Percentiles rank a stretch among this genome's conserved stretches.
phyloP scores from a whole-genome alignment of 2,113 vertebrate species.

The Nematolebias whitei region DNA sequence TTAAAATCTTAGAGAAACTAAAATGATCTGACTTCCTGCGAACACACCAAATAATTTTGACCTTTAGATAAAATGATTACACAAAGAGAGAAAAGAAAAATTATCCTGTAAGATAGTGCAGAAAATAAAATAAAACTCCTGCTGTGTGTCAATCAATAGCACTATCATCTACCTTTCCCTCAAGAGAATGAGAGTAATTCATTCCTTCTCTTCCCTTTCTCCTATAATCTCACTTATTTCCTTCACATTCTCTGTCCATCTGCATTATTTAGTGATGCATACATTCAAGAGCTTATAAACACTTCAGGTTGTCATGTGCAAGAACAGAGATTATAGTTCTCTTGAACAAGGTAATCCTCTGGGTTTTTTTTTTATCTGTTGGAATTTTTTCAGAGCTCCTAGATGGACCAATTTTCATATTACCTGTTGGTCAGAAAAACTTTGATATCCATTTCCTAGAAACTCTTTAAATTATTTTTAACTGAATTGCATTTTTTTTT shows the following conservation, averaged over 20 bases:
- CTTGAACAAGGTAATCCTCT: background rate
- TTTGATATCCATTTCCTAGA: background rate
- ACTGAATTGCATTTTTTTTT: too few relatives aligned
- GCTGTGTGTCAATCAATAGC: background rate
- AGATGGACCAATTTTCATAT: too few relatives aligned
- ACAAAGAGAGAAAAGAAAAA: slow-evolving; percentile 12
- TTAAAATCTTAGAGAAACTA: slow-evolving; percentile 13
- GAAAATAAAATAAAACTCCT: background rate
- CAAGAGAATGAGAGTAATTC: slow-evolving; percentile 1
- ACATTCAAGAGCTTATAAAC: slow-evolving; percentile 17
- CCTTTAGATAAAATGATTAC: slow-evolving; percentile 27
- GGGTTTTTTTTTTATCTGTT: background rate
- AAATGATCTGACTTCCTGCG: slow-evolving; percentile 49
- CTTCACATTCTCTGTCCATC: slow-evolving; percentile 22
- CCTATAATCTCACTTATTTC: slow-evolving; percentile 5
- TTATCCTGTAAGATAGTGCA: background rate
- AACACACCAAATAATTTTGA: slow-evolving; percentile 46
- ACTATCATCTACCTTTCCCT: slow-evolving; percentile 1
- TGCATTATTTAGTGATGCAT: slow-evolving; percentile 29
- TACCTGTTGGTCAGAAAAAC: background rate
- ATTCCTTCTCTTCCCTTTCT: background rate
- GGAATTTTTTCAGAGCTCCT: background rate
- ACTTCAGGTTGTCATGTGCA: slow-evolving; percentile 8
- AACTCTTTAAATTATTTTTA: slow-evolving; percentile 4
- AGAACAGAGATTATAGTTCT: slow-evolving; percentile 15